Evolutionary conservation across 2,113 vertebrate genomes (phyloP).

Genomic region (Passer montanus): DNA sequence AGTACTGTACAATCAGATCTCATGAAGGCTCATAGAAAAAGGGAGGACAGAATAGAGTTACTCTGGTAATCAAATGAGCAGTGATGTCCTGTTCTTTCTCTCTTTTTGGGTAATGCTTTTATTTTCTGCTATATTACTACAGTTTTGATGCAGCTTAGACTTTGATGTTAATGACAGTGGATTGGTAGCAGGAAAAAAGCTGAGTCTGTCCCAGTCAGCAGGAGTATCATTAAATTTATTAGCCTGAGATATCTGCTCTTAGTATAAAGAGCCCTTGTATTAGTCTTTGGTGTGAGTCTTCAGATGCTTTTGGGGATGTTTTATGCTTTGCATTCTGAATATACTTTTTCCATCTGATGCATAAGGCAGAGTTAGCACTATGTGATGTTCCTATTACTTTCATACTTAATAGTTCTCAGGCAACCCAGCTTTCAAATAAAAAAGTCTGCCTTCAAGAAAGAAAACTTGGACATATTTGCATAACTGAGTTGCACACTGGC

Average conservation of each 20-base stretch:
- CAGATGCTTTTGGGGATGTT: not conserved
- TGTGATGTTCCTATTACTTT: not conserved
- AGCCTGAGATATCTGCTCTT: slow-evolving; percentile 32
- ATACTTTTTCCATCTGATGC: not conserved
- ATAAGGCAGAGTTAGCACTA: not conserved
- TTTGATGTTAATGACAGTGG: slow-evolving; percentile 58
- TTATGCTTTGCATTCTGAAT: not conserved
- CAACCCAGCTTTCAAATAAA: not conserved
- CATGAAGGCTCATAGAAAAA: not conserved
- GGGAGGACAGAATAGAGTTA: slow-evolving; percentile 38
- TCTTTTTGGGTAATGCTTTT: slow-evolving; percentile 37
- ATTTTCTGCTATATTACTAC: slow-evolving; percentile 45
- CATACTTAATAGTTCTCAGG: not conserved
- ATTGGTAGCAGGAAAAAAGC: slow-evolving; percentile 50
- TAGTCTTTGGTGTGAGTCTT: slow-evolving; percentile 16
- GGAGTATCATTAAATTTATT: slow-evolving; percentile 63
- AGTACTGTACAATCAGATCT: slow-evolving; percentile 41
- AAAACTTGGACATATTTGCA: not conserved
- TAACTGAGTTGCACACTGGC: not conserved
- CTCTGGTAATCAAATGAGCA: slow-evolving; percentile 49
- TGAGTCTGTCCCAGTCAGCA: slow-evolving; percentile 55
- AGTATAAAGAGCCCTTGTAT: slow-evolving; percentile 30
- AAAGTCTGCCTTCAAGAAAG: not conserved
- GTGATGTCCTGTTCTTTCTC: slow-evolving; percentile 12
- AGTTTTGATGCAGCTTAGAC: slow-evolving; percentile 56